phyloP scores from a whole-genome alignment of 37 sponge, comb jelly and placozoan genomes.

The Ianthella basta region DNA sequence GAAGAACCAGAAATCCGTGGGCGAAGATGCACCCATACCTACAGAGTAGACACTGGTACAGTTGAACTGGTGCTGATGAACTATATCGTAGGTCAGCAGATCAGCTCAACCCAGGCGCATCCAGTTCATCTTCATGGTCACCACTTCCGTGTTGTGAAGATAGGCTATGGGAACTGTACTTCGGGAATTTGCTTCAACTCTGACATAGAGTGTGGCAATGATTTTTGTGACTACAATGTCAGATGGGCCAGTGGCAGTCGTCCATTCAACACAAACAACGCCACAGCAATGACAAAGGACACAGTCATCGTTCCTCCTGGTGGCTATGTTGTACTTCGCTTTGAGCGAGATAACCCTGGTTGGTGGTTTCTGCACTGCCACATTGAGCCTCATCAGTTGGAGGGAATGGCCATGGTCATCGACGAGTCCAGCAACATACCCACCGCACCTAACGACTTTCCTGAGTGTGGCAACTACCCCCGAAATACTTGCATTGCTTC shows the following conservation, averaged over 20 bases:
- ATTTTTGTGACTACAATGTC: neutral
- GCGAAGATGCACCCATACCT: neutral
- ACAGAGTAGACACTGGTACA: neutral
- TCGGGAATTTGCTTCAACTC: neutral
- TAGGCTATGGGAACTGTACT: constrained; percentile 39
- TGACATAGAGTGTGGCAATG: constrained; percentile 18
- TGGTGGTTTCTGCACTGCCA: constrained; percentile 95
- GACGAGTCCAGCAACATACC: constrained; percentile 32
- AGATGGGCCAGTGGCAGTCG: neutral
- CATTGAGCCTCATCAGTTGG: constrained; percentile 71
- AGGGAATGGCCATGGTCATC: constrained; percentile 79
- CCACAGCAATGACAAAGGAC: constrained; percentile 59
- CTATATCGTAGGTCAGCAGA: neutral
- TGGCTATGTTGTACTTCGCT: constrained; percentile 76
- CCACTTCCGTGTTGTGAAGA: constrained; percentile 31
- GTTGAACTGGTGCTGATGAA: constrained; percentile 27
- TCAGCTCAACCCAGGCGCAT: neutral
- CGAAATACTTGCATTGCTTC: neutral
- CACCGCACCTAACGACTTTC: neutral
- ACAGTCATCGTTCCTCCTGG: constrained; percentile 87
- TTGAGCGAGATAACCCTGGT: constrained; percentile 83
- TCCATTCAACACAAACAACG: neutral
- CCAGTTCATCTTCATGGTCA: constrained; percentile 49
- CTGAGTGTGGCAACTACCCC: neutral
- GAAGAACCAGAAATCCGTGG: no score